Conservation (phyloP, 2,888 invertebrate genomes). For the Serripes groenlandicus region DNA sequence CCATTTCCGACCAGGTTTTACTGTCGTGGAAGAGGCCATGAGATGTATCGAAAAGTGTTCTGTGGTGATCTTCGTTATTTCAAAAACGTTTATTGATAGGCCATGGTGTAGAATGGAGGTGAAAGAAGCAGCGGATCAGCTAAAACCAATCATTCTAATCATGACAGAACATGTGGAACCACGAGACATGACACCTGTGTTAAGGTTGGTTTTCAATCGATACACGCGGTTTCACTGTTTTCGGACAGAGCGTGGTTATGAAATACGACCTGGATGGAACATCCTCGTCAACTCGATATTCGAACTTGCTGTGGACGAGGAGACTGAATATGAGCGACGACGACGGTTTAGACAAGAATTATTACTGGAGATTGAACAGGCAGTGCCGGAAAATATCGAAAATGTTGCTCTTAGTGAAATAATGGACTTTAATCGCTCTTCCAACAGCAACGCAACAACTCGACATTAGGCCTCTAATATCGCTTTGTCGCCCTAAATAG, state of each 20-base stretch:
- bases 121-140: background rate
- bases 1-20: constrained; percentile 9
- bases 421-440: too few species aligned
- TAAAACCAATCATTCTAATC: background rate
- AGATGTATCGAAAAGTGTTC: background rate
- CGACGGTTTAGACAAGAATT: too few species aligned
- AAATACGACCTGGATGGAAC: background rate
- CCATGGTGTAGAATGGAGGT: constrained; percentile 2
- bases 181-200: background rate
- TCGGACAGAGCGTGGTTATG: background rate
- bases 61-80: constrained; percentile 2
- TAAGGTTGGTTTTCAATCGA: background rate
- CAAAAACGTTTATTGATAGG: background rate
- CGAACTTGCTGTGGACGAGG: background rate
- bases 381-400: too few species aligned
- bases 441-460: too few species aligned
- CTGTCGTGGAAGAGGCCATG: constrained; percentile 3
- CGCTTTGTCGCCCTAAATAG: too few species aligned
- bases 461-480: too few species aligned
- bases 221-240: background rate
- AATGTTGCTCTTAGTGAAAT: too few species aligned
- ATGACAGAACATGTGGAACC: background rate
- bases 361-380: too few species aligned
- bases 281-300: background rate
- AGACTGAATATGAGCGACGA: too few species aligned